Evolutionary conservation across 1,140 invertebrate species (phyloP).

Genomic region (Ceratosolen solmsi): DNA sequence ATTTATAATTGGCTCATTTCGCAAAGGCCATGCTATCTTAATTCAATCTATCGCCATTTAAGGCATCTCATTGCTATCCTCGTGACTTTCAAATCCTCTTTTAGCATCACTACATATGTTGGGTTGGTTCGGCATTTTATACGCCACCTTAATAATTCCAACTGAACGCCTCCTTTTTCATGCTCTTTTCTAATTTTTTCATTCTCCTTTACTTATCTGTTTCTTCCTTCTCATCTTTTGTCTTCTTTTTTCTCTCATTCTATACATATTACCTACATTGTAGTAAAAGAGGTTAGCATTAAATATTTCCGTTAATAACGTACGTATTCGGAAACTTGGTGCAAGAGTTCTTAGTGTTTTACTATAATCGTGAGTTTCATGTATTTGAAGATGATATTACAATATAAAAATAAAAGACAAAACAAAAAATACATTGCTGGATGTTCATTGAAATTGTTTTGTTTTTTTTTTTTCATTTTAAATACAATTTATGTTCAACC

Average conservation of each 20-base stretch:
- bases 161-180: constrained; percentile 55
- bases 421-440: too few species aligned
- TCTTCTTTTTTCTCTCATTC: not conserved
- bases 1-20: constrained; percentile 73
- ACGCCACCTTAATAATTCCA: constrained; percentile 63
- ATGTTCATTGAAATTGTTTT: too few species aligned
- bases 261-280: constrained; percentile 33
- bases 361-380: too few species aligned
- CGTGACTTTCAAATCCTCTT: constrained; percentile 56
- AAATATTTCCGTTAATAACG: constrained; percentile 65
- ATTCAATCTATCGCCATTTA: constrained; percentile 73
- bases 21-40: constrained; percentile 69
- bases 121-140: constrained; percentile 55
- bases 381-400: too few species aligned
- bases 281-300: too few species aligned
- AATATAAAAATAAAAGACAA: too few species aligned
- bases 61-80: constrained; percentile 66
- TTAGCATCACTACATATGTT: constrained; percentile 45
- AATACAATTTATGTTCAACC: too few species aligned
- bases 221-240: not conserved
- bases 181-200: constrained; percentile 47
- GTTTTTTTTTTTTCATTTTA: too few species aligned
- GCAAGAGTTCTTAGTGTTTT: too few species aligned
- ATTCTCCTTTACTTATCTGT: not conserved
- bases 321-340: too few species aligned